Evolutionary conservation across 2,888 invertebrate species (phyloP).

Genomic region (Polymixis flavicincta): DNA sequence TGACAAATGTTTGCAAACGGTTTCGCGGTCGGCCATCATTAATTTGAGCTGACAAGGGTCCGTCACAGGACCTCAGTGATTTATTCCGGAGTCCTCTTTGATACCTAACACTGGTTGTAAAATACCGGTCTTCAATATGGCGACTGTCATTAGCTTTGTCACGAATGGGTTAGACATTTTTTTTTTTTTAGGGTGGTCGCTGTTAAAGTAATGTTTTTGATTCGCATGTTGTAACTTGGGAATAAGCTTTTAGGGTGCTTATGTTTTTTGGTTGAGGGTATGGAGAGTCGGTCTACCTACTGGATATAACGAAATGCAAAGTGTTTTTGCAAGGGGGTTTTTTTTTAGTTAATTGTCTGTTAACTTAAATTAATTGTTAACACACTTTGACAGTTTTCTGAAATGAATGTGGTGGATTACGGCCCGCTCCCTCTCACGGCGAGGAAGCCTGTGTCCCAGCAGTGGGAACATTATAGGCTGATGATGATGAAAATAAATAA

Average conservation of each 20-base stretch:
- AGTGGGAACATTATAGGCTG: no score
- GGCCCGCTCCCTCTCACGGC: no score
- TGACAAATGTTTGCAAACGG: slow-evolving; percentile 54
- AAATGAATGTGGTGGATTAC: no score
- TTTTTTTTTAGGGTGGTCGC: background rate
- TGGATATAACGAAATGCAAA: no score
- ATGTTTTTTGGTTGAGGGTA: background rate
- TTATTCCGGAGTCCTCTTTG: slow-evolving; percentile 68
- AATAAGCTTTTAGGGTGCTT: background rate
- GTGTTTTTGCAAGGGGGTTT: no score
- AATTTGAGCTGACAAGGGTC: slow-evolving; percentile 71
- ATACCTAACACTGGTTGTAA: slow-evolving; percentile 64
- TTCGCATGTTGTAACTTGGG: background rate
- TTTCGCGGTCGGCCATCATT: slow-evolving; percentile 67
- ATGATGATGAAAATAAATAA: no score
- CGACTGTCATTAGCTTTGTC: slow-evolving; percentile 65
- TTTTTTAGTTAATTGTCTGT: no score
- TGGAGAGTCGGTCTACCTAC: background rate
- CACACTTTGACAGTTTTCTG: background rate
- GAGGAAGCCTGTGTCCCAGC: no score
- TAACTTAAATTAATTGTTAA: no score
- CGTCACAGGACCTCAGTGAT: slow-evolving; percentile 69
- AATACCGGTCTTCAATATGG: slow-evolving; percentile 56
- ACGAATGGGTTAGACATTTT: slow-evolving; percentile 32
- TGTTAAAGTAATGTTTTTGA: slow-evolving; percentile 3